Conservation (phyloP, 1,140 invertebrate genomes). For the Probaryconus sp. region DNA sequence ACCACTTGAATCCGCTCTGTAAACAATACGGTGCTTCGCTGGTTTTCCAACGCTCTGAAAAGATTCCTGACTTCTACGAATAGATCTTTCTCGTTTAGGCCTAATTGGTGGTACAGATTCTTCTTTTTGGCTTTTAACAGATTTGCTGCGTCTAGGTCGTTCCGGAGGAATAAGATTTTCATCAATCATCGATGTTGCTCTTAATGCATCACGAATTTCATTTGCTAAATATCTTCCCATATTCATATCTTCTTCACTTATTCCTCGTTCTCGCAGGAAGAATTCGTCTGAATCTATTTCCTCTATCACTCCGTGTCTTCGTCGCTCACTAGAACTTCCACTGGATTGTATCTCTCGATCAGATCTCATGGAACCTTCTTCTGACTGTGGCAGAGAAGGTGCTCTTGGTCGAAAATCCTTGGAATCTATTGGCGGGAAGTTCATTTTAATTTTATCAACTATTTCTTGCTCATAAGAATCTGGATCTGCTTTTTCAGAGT, state of each 20-base stretch:
- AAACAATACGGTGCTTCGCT: slow-evolving; percentile 70
- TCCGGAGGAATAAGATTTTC: slow-evolving; percentile 63
- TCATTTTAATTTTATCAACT: slow-evolving; percentile 29
- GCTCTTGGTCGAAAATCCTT: slow-evolving; percentile 55
- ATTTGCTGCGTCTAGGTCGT: slow-evolving; percentile 68
- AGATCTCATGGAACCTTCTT: slow-evolving; percentile 68
- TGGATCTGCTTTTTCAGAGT: slow-evolving; percentile 50
- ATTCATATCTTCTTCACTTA: slow-evolving; percentile 89
- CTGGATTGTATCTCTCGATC: slow-evolving; percentile 77
- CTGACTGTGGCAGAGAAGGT: slow-evolving; percentile 51
- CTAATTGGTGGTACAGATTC: slow-evolving; percentile 61
- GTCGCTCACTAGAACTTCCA: slow-evolving; percentile 77
- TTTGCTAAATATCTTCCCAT: slow-evolving; percentile 85
- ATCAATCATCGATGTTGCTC: slow-evolving; percentile 80
- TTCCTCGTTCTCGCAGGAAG: slow-evolving; percentile 87
- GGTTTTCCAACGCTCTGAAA: slow-evolving; percentile 59
- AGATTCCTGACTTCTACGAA: slow-evolving; percentile 70
- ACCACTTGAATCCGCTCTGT: slow-evolving; percentile 65
- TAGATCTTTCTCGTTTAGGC: slow-evolving; percentile 67
- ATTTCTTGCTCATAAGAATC: slow-evolving; percentile 64
- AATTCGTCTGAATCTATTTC: slow-evolving; percentile 92
- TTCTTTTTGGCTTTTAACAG: slow-evolving; percentile 67
- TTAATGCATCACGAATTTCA: slow-evolving; percentile 88
- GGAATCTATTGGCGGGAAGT: slow-evolving; percentile 68
- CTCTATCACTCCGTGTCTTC: slow-evolving; percentile 83